These are phyloP conservation scores for Notocelia uddmanniana DNA, from an alignment of 2,888 invertebrate species.

Conservation along the genomic window DNA sequence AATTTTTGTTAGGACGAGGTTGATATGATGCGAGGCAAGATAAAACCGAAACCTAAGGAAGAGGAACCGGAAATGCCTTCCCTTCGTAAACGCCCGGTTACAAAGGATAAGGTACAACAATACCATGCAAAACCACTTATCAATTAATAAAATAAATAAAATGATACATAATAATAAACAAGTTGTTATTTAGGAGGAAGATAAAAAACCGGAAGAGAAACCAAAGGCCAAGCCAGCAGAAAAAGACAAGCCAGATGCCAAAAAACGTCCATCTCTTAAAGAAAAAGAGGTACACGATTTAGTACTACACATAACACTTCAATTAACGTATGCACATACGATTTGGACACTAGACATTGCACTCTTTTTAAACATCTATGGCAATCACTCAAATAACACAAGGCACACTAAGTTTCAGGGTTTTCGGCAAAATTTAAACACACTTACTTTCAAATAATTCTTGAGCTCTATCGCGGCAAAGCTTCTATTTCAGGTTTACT, in stretches of 20 bases:
- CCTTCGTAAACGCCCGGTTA: constrained; percentile 75
- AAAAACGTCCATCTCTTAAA: constrained; percentile 80
- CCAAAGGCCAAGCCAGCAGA: constrained; percentile 74
- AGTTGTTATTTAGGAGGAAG: constrained; percentile 71
- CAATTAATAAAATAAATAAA: constrained; percentile 27
- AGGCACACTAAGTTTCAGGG: constrained; percentile 46
- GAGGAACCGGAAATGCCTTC: constrained; percentile 75
- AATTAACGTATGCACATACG: constrained; percentile 33
- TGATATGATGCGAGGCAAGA: constrained; percentile 80
- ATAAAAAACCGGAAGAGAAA: constrained; percentile 78
- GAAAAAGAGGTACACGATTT: constrained; percentile 72
- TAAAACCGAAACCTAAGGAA: constrained; percentile 78
- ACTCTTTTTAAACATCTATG: constrained; percentile 19
- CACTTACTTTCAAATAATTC: constrained; percentile 26
- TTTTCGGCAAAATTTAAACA: constrained; percentile 32
- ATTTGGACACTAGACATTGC: constrained; percentile 15
- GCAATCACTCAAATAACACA: constrained; percentile 40
- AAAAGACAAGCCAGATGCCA: constrained; percentile 72
- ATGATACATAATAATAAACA: constrained; percentile 29
- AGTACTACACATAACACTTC: constrained; percentile 33
- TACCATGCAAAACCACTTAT: constrained; percentile 2
- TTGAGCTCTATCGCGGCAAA: constrained; percentile 54
- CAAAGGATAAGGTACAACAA: constrained; percentile 76
- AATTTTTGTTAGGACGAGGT: constrained; percentile 72
- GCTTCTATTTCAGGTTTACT: constrained; percentile 36